These are phyloP conservation scores for Theocolax elegans DNA, from an alignment of 1,140 invertebrate genomes.

Conservation along the genomic window DNA sequence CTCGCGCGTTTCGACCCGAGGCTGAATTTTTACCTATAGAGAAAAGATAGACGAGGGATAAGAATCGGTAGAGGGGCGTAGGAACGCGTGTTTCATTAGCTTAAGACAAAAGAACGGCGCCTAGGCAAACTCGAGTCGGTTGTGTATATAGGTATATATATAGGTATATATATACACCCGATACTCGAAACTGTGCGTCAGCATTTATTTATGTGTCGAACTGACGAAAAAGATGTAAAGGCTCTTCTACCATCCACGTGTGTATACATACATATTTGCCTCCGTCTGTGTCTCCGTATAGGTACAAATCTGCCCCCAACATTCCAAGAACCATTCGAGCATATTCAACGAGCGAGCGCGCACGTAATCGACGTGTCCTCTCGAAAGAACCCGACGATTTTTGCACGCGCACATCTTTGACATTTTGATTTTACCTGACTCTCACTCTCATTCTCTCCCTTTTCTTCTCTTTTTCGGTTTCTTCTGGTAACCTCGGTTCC, in stretches of 20 bases:
- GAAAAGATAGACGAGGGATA: slow-evolving; percentile 55
- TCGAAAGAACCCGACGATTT: slow-evolving; percentile 45
- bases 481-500: background rate
- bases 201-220: slow-evolving; percentile 66
- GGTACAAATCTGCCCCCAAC: too few species aligned
- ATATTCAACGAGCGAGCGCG: slow-evolving; percentile 13
- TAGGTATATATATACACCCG: too few species aligned
- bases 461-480: background rate
- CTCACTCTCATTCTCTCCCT: background rate
- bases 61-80: slow-evolving; percentile 10
- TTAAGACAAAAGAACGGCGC: slow-evolving; percentile 69
- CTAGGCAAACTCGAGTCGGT: slow-evolving; percentile 51
- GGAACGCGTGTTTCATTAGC: slow-evolving; percentile 67
- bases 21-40: slow-evolving; percentile 63
- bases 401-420: slow-evolving; percentile 40
- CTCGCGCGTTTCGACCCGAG: too few species aligned
- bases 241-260: slow-evolving; percentile 23
- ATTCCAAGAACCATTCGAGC: slow-evolving; percentile 32
- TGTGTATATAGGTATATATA: too few species aligned
- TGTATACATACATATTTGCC: too few species aligned
- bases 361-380: slow-evolving; percentile 53
- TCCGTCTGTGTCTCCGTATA: too few species aligned
- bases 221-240: slow-evolving; percentile 67
- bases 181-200: slow-evolving; percentile 58
- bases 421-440: slow-evolving; percentile 24